phyloP scores from a whole-genome alignment of 2,113 vertebrate genomes.

The Nematolebias whitei region DNA sequence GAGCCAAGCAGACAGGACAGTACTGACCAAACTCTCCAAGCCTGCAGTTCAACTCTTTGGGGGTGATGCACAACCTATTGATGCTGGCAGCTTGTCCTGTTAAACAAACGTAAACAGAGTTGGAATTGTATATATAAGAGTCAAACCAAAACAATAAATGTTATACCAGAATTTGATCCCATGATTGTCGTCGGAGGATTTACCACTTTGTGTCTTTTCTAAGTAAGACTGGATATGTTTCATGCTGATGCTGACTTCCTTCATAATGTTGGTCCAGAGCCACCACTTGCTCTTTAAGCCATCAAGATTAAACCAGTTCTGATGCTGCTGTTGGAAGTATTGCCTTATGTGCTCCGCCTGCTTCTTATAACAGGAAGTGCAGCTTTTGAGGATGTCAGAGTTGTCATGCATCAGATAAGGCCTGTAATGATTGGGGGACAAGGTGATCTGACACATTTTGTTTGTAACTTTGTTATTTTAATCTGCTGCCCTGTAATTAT shows the following conservation, averaged over 20 bases:
- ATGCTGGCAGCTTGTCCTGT: slow-evolving; percentile 88
- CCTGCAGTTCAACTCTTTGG: slow-evolving; percentile 80
- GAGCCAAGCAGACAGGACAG: slow-evolving; percentile 91
- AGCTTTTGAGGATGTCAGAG: slow-evolving; percentile 82
- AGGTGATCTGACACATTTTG: not conserved
- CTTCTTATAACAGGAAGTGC: slow-evolving; percentile 80
- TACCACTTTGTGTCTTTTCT: slow-evolving; percentile 85
- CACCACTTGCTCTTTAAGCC: slow-evolving; percentile 89
- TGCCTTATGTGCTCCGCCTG: slow-evolving; percentile 78
- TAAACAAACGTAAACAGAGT: slow-evolving; percentile 6
- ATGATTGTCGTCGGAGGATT: slow-evolving; percentile 16
- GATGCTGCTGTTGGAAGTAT: slow-evolving; percentile 83
- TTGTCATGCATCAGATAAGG: slow-evolving; percentile 83
- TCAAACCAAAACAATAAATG: not conserved
- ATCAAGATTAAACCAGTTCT: slow-evolving; percentile 88
- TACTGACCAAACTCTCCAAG: slow-evolving; percentile 90
- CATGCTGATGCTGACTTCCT: slow-evolving; percentile 79
- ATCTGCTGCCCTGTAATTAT: not conserved
- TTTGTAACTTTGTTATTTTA: not conserved
- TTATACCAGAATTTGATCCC: not conserved
- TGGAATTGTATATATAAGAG: not conserved
- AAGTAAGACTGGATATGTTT: slow-evolving; percentile 85
- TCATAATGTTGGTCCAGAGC: slow-evolving; percentile 82
- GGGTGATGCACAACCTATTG: slow-evolving; percentile 87
- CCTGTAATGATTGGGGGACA: slow-evolving; percentile 47